Conservation (phyloP, 2,113 vertebrate species). For the Muntiacus reevesi region DNA sequence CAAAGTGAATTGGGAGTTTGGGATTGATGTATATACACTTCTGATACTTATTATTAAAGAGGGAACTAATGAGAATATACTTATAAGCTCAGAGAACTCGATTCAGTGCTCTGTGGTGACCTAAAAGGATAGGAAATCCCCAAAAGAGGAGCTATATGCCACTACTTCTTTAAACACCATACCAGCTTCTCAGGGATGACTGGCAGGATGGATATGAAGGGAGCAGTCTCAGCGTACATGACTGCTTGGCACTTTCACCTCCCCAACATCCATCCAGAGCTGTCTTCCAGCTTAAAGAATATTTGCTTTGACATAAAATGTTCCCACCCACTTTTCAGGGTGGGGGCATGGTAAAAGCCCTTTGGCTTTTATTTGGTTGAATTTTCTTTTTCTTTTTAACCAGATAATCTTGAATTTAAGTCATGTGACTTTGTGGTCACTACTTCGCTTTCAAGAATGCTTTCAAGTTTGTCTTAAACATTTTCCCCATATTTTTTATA, state of each 20-base stretch:
- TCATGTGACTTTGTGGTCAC: neutral
- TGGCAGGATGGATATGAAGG: fast-evolving
- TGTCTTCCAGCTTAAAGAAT: neutral
- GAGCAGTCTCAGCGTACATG: fast-evolving
- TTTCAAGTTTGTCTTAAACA: neutral
- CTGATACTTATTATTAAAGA: neutral
- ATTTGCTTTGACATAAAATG: neutral
- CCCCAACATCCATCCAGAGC: fast-evolving
- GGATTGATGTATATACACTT: neutral
- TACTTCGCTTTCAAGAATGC: neutral
- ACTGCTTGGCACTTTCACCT: fast-evolving
- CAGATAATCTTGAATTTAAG: neutral
- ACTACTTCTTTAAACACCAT: neutral
- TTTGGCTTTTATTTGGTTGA: neutral
- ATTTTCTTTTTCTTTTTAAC: neutral
- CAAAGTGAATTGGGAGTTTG: neutral
- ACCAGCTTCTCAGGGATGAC: neutral
- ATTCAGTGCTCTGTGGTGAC: neutral
- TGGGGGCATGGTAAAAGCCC: neutral
- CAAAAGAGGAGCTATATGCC: neutral
- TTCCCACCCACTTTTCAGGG: neutral
- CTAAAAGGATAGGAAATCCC: neutral
- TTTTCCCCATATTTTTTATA: neutral
- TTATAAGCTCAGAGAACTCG: neutral
- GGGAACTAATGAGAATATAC: neutral